Evolutionary conservation across 2,797 vertebrate species (phyloP), one percentile per base, ranked within the genome.

Genomic region (Onychomys leucogaster): DNA sequence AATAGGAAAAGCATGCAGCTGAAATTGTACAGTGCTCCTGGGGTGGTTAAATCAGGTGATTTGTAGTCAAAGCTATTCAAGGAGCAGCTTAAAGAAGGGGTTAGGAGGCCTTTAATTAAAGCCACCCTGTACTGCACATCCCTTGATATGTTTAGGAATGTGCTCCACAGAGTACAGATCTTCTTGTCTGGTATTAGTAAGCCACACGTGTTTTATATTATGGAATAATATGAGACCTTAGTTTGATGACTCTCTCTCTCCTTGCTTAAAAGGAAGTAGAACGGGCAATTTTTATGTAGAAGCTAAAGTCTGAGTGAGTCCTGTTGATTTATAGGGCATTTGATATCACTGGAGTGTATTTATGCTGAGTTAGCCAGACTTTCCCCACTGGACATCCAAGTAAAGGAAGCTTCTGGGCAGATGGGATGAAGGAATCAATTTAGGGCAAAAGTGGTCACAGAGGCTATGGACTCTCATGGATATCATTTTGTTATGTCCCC

Each of bases 181-280:
- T 87, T 92, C 85, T 90, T 71, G 57, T 94, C 89, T 92, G 67
- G 21, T 90, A 73, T 95, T 81, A 94, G 89, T 96, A 76, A 78
- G 59, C 71, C 87, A 43, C 90, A 67, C 16, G 14, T 97, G 76
- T 93, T 98, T 97, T 88, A 12, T 43, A 82, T 96, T 97, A 92
- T 59, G 71, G 1, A 77, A 90, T 97, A 34, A 93, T 97, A 63
- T 3, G 49, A 96, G 21, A 41, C 92, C 91, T 94, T 92, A 87
- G 9, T 9, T 96, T 80, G 37, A 92, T 95, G 92, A 49, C 2
- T 95, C 46, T 49, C 52, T 2, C 0, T 87, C 96, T n/a, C 1
- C 41, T 84, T 90, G 43, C 93, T 94, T 93, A 63, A 84, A 91
- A 95, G 81, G 71, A 95, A 97, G 49, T 80, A 76, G 59, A 83